These are phyloP conservation scores for Intellagama lesueurii DNA, from an alignment of 2,797 vertebrate species.

Conservation along the genomic window DNA sequence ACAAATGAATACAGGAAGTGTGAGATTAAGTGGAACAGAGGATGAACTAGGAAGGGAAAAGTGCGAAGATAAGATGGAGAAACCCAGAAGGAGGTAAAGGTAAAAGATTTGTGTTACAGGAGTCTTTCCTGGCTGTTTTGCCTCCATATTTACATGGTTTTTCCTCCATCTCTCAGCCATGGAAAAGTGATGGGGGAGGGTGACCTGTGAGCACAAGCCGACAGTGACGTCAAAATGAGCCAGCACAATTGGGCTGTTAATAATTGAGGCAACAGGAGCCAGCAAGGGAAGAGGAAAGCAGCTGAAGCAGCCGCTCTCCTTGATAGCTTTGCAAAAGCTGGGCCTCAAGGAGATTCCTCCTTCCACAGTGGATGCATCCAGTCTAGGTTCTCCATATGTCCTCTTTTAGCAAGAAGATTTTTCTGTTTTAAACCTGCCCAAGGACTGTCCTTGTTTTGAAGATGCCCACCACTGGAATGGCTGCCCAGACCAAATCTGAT, in stretches of 20 bases:
- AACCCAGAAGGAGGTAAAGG: not conserved
- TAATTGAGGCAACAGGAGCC: conserved; percentile 9
- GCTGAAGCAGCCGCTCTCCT: not conserved
- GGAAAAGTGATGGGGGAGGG: too few relatives aligned
- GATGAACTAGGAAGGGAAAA: not conserved
- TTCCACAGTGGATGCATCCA: not conserved
- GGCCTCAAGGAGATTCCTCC: not conserved
- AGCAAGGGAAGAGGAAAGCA: not conserved
- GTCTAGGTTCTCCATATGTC: too few relatives aligned
- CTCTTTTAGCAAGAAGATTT: too few relatives aligned
- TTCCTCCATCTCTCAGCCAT: not conserved
- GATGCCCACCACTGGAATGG: too few relatives aligned
- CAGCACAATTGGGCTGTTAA: conserved; percentile 40
- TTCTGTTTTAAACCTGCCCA: too few relatives aligned
- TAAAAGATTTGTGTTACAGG: not conserved
- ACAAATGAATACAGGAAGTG: not conserved
- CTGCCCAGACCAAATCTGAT: too few relatives aligned
- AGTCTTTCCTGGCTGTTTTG: not conserved
- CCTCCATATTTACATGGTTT: not conserved
- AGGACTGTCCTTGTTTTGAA: too few relatives aligned
- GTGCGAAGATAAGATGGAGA: not conserved
- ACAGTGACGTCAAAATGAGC: conserved; percentile 31
- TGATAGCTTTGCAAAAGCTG: conserved; percentile 7
- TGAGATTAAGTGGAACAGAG: not conserved
- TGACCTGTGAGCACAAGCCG: not conserved